These are phyloP conservation scores for Seriola rivoliana DNA, from an alignment of 2,113 vertebrate species.

Conservation along the genomic window DNA sequence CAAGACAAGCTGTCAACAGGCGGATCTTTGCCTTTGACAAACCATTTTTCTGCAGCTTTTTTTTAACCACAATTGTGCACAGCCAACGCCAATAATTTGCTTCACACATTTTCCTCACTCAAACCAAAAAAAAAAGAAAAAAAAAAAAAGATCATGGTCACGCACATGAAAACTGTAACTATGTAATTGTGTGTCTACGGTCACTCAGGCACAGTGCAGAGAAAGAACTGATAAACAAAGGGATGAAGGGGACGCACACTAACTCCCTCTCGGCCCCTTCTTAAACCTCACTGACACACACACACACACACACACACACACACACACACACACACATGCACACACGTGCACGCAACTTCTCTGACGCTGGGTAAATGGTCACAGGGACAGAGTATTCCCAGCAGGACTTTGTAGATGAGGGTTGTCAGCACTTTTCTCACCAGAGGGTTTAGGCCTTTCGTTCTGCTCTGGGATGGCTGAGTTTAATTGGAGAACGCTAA, in stretches of 20 bases:
- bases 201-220: conserved; percentile 31
- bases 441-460: conserved; percentile 73
- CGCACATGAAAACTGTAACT: conserved; percentile 31
- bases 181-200: conserved; percentile 22
- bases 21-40: background rate
- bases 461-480: conserved; percentile 68
- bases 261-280: conserved; percentile 13
- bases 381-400: conserved; percentile 67
- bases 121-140: background rate
- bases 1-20: conserved; percentile 3
- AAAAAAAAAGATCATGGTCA: background rate
- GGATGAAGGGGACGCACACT: conserved; percentile 51
- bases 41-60: background rate
- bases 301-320: conserved; percentile 40
- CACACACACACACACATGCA: conserved; percentile 29
- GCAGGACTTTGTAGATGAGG: conserved; percentile 68
- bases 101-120: background rate
- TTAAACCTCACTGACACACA: conserved; percentile 32
- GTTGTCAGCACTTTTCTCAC: conserved; percentile 78
- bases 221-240: conserved; percentile 55
- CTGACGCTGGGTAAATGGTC: conserved; percentile 68
- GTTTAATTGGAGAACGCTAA: conserved; percentile 80
- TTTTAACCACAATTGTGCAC: background rate
- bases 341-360: conserved; percentile 42
- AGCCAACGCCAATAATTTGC: background rate